Evolutionary conservation across 1,140 invertebrate genomes (phyloP).

Genomic region (Babylonia areolata): DNA sequence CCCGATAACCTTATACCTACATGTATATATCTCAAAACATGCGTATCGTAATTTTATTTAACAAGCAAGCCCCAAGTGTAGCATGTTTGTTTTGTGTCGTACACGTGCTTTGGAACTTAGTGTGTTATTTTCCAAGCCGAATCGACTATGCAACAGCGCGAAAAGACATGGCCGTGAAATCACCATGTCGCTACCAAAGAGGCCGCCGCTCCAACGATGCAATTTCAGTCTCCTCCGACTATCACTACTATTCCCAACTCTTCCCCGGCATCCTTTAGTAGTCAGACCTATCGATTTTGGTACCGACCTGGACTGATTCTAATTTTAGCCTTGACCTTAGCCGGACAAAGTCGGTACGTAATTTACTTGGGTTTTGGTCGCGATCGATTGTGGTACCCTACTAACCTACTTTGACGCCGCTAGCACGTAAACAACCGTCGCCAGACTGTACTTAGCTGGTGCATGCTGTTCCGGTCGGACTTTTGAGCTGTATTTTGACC

Average conservation of each 20-base stretch:
- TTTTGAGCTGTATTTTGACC: background rate
- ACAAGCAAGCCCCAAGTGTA: no score
- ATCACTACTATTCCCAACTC: background rate
- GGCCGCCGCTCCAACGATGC: background rate
- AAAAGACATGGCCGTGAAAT: background rate
- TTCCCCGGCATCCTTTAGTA: background rate
- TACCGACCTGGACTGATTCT: background rate
- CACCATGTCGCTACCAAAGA: background rate
- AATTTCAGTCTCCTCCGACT: background rate
- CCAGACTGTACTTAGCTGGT: no score
- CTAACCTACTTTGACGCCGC: conserved; percentile 1
- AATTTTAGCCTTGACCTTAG: conserved; percentile 23
- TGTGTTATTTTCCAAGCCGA: background rate
- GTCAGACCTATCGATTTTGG: background rate
- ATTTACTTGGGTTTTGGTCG: background rate
- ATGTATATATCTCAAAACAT: background rate
- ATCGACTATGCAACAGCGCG: no score
- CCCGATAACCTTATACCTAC: no score
- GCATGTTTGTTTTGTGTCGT: background rate
- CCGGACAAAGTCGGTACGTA: conserved; percentile 20
- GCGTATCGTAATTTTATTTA: background rate
- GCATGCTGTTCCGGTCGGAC: background rate
- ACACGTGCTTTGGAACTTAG: background rate
- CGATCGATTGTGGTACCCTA: background rate
- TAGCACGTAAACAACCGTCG: background rate